phyloP scores from a whole-genome alignment of 2,113 vertebrate species.

The Anolis carolinensis region DNA sequence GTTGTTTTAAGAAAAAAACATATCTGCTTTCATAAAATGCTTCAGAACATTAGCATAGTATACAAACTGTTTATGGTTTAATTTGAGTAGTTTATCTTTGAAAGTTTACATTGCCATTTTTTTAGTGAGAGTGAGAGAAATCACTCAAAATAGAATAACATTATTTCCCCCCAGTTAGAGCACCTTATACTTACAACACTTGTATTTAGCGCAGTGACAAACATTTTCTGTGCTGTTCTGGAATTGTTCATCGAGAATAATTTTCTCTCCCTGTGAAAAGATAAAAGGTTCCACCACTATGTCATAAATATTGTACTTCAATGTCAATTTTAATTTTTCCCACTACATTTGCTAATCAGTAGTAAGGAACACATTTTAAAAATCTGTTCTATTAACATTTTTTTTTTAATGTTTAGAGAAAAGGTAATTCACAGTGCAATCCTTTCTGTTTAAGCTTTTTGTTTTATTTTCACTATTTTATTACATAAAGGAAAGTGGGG shows the following conservation, averaged over 20 bases:
- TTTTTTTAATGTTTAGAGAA: neutral
- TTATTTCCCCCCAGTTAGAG: slow-evolving; percentile 13
- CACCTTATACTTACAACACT: slow-evolving; percentile 84
- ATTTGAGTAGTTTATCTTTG: neutral
- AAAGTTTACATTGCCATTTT: neutral
- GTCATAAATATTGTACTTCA: fast-evolving
- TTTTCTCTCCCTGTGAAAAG: slow-evolving; percentile 84
- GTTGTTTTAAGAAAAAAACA: neutral
- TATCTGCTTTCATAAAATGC: too few relatives aligned
- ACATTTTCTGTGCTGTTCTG: slow-evolving; percentile 82
- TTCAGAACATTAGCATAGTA: neutral
- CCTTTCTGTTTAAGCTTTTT: too few relatives aligned
- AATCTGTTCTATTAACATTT: neutral
- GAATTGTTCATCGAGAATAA: slow-evolving; percentile 85
- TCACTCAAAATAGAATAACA: neutral
- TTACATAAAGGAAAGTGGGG: too few relatives aligned
- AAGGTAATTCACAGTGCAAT: neutral
- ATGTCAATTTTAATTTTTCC: neutral
- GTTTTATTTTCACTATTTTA: too few relatives aligned
- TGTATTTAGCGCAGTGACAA: slow-evolving; percentile 88
- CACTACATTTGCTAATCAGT: neutral
- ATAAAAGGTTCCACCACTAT: slow-evolving; percentile 24
- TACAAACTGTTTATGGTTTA: neutral
- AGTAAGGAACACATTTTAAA: neutral
- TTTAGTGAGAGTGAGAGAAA: too few relatives aligned